Base-by-base conservation (phyloP, 2,888 invertebrate genomes). In the Alloplasta piceator region DNA sequence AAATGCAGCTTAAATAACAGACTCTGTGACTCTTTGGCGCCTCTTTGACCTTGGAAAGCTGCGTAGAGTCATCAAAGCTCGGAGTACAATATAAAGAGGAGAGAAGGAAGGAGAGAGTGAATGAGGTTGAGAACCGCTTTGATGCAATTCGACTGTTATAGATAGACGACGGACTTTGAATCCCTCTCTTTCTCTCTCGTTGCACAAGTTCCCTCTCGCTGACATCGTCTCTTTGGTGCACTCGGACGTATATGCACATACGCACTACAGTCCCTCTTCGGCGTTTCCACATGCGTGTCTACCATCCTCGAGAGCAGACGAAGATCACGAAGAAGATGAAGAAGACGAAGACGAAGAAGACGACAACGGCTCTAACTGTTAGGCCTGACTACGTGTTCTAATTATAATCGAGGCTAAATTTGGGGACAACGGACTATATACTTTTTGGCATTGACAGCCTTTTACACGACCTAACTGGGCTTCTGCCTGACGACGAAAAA, bases 401-500 rank as follows among this genome's bases (percentile, higher is more conserved):
- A 91, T 91, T 90, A 90, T 90, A 91, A 85, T 76, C 85, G 87
- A 86, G 82, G 88, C 90, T 90, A 91, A 89, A 85, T 90, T 90
- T 89, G 89, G 89, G 86, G 80, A 76, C 77, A 75, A 77, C 81
- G 78, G 83, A 85, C 87, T 85, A 89, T 88, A 89, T 88, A 87
- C 86, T 88, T 88, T 89, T 86, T 90, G 88, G 89, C 90, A 90
- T 90, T 91, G 90, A 90, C 88, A 88, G 88, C 85, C 80, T 70
- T 70, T 85, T 72, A 81, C 75, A 76, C 74, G 72, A 50, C 73
- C 76, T 56, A 81, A 78, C 68, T 80, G 70, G 73, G 80, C 80
- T 77, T 26, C 26, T 26, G 63, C 68, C 41, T 43, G 60, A 64
- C 73, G 58, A 60, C 61, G 39, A 77, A 77, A 74, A 50, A 61